A percentile compares a stretch with the other conserved stretches of the same genome.
Evolutionary conservation across 2,888 invertebrate species (phyloP).

Genomic region (Plusia festucae): DNA sequence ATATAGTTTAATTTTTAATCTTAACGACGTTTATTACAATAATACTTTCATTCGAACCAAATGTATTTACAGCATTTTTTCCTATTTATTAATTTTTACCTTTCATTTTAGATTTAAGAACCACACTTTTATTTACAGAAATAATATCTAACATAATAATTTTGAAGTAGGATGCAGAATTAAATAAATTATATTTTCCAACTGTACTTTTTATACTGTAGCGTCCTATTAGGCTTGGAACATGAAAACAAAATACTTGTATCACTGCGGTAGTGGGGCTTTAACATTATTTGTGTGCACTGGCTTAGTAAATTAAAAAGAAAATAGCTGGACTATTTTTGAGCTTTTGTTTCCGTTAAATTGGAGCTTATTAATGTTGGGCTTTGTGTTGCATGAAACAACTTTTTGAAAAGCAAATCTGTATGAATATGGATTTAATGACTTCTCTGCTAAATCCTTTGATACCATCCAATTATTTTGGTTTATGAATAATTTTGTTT

Average conservation of each 20-base stretch:
- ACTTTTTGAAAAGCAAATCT: constrained; percentile 4
- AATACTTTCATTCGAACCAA: no score
- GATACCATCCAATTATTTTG: constrained; percentile 1
- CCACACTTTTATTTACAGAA: no score
- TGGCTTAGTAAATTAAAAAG: constrained; percentile 45
- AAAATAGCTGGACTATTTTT: constrained; percentile 15
- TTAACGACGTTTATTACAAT: no score
- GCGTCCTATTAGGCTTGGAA: constrained; percentile 21
- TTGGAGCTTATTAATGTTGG: constrained; percentile 13
- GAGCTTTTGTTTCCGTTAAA: constrained; percentile 9
- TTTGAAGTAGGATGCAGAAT: background rate
- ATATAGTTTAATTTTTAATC: no score
- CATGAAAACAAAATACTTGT: constrained; percentile 47
- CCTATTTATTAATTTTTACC: no score
- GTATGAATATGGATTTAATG: constrained; percentile 5
- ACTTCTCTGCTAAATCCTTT: background rate
- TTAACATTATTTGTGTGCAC: constrained; percentile 41
- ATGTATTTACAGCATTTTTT: no score
- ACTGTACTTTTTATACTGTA: constrained; percentile 30
- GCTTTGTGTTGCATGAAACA: constrained; percentile 4
- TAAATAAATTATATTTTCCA: background rate
- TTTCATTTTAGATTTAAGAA: no score
- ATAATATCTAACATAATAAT: no score
- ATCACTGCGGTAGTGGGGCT: constrained; percentile 21
- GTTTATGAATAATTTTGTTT: background rate